Percentiles rank a stretch among this genome's conserved stretches.
These are phyloP conservation scores for Channa maculata DNA, from an alignment of 2,113 vertebrate genomes.

Conservation along the genomic window DNA sequence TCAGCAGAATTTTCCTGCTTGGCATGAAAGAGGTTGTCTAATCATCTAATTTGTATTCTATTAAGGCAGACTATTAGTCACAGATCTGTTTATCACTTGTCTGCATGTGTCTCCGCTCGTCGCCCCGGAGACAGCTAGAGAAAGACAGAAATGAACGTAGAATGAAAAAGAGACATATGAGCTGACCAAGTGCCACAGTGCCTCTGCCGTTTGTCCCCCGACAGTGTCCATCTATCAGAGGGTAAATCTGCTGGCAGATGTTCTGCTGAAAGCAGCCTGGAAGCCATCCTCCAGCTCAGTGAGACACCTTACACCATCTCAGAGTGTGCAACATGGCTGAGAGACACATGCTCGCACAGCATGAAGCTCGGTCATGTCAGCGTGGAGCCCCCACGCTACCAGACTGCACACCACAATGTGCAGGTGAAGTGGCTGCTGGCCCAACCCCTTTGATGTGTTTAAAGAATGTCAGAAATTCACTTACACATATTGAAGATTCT, in stretches of 20 bases:
- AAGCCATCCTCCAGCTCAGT: slow-evolving; percentile 52
- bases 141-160: slow-evolving; percentile 40
- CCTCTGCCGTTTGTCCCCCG: slow-evolving; percentile 42
- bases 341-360: slow-evolving; percentile 65
- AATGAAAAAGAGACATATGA: slow-evolving; percentile 36
- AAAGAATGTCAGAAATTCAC: too few species aligned
- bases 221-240: slow-evolving; percentile 44
- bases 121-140: slow-evolving; percentile 48
- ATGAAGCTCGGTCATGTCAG: slow-evolving; percentile 43
- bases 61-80: slow-evolving; percentile 61
- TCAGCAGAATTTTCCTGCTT: slow-evolving; percentile 29
- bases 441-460: slow-evolving; percentile 1
- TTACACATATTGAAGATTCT: too few species aligned
- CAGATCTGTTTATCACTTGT: slow-evolving; percentile 68
- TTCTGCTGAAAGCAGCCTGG: slow-evolving; percentile 43
- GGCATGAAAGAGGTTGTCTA: slow-evolving; percentile 47
- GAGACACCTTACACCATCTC: slow-evolving; percentile 53
- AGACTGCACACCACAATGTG: slow-evolving; percentile 20
- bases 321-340: slow-evolving; percentile 16
- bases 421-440: slow-evolving; percentile 4
- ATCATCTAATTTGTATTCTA: slow-evolving; percentile 67
- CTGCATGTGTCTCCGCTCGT: slow-evolving; percentile 52
- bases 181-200: slow-evolving; percentile 54
- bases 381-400: slow-evolving; percentile 26
- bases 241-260: slow-evolving; percentile 63